phyloP scores from a whole-genome alignment of 2,113 vertebrate genomes.

The Cyanoramphus novaezelandiae region DNA sequence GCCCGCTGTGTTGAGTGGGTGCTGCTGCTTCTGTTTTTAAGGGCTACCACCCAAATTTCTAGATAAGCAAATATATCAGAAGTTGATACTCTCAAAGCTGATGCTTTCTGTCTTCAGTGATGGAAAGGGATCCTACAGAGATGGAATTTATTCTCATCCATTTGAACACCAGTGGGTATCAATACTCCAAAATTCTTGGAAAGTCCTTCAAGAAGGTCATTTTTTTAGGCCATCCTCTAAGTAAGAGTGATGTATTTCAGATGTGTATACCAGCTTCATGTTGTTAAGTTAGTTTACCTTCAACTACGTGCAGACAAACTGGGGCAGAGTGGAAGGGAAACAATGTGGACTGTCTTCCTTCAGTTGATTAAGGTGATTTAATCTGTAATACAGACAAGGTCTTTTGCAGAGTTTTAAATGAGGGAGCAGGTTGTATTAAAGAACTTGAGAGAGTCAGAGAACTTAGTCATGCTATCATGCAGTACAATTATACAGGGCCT shows the following conservation, averaged over 20 bases:
- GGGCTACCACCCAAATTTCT: not conserved
- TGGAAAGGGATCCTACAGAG: not conserved
- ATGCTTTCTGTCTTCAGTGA: not conserved
- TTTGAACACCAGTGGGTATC: not conserved
- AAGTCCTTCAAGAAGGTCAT: not conserved
- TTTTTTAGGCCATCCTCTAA: not conserved
- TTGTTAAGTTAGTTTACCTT: not conserved
- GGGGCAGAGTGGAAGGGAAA: not conserved
- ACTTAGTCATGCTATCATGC: not conserved
- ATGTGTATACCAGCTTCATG: not conserved
- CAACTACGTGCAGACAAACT: not conserved
- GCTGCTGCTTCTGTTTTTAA: not conserved
- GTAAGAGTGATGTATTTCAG: not conserved
- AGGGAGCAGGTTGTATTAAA: not conserved
- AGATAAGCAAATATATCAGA: not conserved
- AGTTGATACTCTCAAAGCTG: not conserved
- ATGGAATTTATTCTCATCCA: not conserved
- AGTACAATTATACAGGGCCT: not conserved
- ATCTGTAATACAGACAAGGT: not conserved
- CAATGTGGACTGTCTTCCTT: not conserved
- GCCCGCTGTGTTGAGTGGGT: not conserved
- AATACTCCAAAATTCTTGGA: not conserved
- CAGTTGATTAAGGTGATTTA: not conserved
- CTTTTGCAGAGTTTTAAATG: not conserved
- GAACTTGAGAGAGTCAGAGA: not conserved